These are phyloP conservation scores for Unio delphinus DNA, from an alignment of 2,888 invertebrate genomes.

Conservation along the genomic window DNA sequence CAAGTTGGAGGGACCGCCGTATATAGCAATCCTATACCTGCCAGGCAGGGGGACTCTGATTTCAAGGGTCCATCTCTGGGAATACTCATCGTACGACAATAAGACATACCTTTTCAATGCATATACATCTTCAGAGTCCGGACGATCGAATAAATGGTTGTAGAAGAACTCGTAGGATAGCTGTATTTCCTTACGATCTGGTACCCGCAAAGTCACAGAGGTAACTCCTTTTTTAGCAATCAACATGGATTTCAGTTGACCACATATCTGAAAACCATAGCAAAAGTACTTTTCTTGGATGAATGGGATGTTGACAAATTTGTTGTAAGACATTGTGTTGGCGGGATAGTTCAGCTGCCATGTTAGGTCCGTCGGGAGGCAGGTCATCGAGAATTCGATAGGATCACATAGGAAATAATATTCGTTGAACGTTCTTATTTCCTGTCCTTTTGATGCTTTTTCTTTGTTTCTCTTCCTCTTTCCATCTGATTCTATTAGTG, in stretches of 20 bases:
- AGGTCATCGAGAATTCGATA: conserved; percentile 29
- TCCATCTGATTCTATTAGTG: conserved; percentile 3
- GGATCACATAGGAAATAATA: conserved; percentile 42
- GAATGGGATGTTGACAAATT: conserved; percentile 27
- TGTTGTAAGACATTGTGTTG: conserved; percentile 16
- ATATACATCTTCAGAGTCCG: conserved; percentile 23
- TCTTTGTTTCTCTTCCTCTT: conserved; percentile 6
- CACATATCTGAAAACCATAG: conserved; percentile 27
- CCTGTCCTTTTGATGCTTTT: conserved; percentile 6
- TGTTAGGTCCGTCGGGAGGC: conserved; percentile 32
- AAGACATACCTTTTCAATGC: conserved; percentile 22
- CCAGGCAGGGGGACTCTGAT: conserved; percentile 35
- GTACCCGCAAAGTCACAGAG: conserved; percentile 18
- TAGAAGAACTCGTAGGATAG: conserved; percentile 30
- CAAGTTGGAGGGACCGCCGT: conserved; percentile 21
- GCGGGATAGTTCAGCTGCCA: conserved; percentile 33
- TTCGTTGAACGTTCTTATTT: conserved; percentile 34
- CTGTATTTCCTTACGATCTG: conserved; percentile 20
- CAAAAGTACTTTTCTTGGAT: conserved; percentile 33
- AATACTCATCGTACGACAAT: conserved; percentile 22
- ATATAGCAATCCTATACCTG: conserved; percentile 28
- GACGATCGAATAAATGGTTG: conserved; percentile 9
- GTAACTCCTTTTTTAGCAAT: conserved; percentile 26
- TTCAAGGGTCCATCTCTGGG: conserved; percentile 30
- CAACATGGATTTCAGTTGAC: conserved; percentile 25